These are phyloP conservation scores for Pristionchus mayeri DNA, from an alignment of 2,888 invertebrate genomes.

Conservation along the genomic window DNA sequence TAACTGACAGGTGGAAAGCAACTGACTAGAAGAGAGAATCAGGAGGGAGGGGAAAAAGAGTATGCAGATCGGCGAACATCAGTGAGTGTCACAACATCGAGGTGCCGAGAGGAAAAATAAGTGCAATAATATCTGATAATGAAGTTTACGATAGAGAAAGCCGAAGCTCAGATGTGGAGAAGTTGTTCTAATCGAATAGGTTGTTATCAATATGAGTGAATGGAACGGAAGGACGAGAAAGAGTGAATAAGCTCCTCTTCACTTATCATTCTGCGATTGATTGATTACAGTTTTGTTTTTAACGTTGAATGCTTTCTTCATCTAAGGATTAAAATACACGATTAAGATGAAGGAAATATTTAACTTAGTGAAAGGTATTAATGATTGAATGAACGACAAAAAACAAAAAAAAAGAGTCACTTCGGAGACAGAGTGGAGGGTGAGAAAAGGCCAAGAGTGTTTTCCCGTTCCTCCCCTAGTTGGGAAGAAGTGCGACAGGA, in stretches of 20 bases:
- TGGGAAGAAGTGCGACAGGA: not conserved
- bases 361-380: not conserved
- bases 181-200: constrained; percentile 20
- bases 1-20: constrained; percentile 45
- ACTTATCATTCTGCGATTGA: not conserved
- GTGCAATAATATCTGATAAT: not conserved
- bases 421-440: not conserved
- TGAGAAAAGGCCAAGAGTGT: not conserved
- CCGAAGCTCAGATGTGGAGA: not conserved
- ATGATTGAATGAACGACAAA: constrained; percentile 20
- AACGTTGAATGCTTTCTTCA: no score
- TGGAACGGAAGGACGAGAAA: constrained; percentile 21
- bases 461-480: not conserved
- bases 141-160: not conserved
- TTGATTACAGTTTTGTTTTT: no score
- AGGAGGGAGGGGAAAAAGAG: not conserved
- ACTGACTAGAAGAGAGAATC: constrained; percentile 2
- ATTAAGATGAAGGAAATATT: not conserved
- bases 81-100: not conserved
- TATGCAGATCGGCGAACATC: not conserved
- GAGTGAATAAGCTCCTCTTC: not conserved
- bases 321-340: no score
- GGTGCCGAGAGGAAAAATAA: not conserved
- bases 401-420: not conserved
- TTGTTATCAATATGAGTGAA: not conserved